Evolutionary conservation across 1,140 invertebrate species (phyloP), one percentile per base, ranked within the genome.

Genomic region (Chelonus insularis): DNA sequence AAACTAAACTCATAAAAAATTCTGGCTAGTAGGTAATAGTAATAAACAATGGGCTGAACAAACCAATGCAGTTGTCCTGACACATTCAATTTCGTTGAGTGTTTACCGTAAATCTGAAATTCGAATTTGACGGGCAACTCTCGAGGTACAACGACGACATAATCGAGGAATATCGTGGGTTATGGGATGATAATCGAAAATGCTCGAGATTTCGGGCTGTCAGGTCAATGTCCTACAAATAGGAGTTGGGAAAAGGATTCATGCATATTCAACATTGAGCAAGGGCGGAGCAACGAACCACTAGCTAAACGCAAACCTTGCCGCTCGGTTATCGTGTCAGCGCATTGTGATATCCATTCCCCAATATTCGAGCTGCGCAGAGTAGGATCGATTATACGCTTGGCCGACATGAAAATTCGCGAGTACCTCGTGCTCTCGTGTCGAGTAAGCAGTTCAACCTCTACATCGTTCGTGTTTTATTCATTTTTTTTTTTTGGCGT

Each of bases 241-340:
- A 55, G 52, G 34, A 37, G 52, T 7, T 37, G 4, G 52, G 52
- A 55, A 55, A 55, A 41, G 52, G 52, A 55, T 55, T 55, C 52
- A 55, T 55, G 52, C 32, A 55, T 55, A 55, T 55, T 55, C 52
- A 55, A 55, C 52, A 55, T 29, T 36, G 8, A 36, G 32, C n/a
- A 37, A 14, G 18, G 14, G 34, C 18, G 52, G 34, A n/a, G 23
- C n/a, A 18, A 39, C 34, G 25, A 37, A 25, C 12, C 25, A 32
- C 12, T 36, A 37, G 8, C 52, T 12, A 55, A 55, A 55, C 52
- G 52, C 52, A 55, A 55, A 55, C 52, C 52, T 55, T 37, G 52
- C 52, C 50, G 34, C 52, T 29, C n/a, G 52, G 52, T 55, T 55
- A 55, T 55, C 52, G 52, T 55, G 52, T 55, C 52, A 37, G 52